A percentile compares a stretch with the other conserved stretches of the same genome.
phyloP scores from a whole-genome alignment of 2,888 invertebrate species.

The Xestia xanthographa region DNA sequence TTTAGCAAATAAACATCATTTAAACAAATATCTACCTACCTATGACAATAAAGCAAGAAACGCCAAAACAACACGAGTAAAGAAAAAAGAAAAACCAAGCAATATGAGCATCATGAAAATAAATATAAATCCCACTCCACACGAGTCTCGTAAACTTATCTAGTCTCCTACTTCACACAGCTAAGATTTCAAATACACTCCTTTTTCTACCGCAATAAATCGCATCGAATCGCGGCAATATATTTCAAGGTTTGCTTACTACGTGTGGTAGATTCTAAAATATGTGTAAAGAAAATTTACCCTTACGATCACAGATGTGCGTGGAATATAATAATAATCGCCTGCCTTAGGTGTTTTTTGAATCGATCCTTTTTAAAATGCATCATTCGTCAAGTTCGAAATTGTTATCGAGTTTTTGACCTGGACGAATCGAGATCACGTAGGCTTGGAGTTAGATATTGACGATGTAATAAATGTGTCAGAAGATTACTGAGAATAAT shows the following conservation, averaged over 20 bases:
- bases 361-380: constrained; percentile 37
- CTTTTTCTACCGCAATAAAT: constrained; percentile 74
- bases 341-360: constrained; percentile 25
- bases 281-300: constrained; percentile 73
- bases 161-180: constrained; percentile 60
- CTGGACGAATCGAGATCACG: constrained; percentile 31
- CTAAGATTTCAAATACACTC: constrained; percentile 73
- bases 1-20: not conserved
- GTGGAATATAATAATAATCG: constrained; percentile 52
- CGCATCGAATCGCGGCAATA: constrained; percentile 73
- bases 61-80: constrained; percentile 44
- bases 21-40: not conserved
- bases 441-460: constrained; percentile 14
- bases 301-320: constrained; percentile 61
- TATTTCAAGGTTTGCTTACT: constrained; percentile 75
- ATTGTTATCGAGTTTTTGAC: constrained; percentile 47
- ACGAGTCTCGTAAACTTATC: constrained; percentile 68
- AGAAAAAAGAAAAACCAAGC: constrained; percentile 52
- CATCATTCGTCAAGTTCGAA: constrained; percentile 41
- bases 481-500: constrained; percentile 27
- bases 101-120: constrained; percentile 65
- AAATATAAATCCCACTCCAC: constrained; percentile 66
- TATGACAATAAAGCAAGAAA: constrained; percentile 41
- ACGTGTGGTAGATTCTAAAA: constrained; percentile 77
- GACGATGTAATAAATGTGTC: constrained; percentile 39